Evolutionary conservation across 2,888 invertebrate genomes (phyloP).

Genomic region (Polydrusus cervinus): DNA sequence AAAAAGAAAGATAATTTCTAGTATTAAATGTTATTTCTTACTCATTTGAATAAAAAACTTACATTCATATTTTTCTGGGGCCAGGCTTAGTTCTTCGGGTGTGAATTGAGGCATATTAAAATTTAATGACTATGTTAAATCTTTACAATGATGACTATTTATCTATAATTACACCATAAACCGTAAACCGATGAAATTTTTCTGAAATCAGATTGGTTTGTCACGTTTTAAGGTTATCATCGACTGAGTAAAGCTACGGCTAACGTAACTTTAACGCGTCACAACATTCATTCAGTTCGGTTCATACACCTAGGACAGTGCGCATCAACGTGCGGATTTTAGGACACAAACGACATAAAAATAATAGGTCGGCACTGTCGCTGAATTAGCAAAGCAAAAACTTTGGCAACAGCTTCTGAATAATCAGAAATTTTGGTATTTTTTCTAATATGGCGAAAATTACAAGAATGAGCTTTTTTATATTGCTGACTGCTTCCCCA

Average conservation of each 20-base stretch:
- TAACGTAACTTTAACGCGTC: not conserved
- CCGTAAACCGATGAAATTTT: not conserved
- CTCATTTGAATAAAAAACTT: constrained; percentile 69
- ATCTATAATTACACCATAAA: constrained; percentile 14
- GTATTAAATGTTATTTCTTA: constrained; percentile 5
- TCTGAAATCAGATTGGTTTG: not conserved
- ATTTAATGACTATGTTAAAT: not conserved
- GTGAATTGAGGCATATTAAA: constrained; percentile 67
- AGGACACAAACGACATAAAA: too few relatives aligned
- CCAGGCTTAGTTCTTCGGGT: constrained; percentile 78
- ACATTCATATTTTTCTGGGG: constrained; percentile 88
- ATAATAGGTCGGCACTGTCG: too few relatives aligned
- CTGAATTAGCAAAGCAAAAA: too few relatives aligned
- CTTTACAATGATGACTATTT: too few relatives aligned
- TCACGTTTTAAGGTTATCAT: not conserved
- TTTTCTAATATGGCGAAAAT: too few relatives aligned
- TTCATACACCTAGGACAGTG: too few relatives aligned
- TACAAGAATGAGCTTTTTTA: too few relatives aligned
- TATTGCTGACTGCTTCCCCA: too few relatives aligned
- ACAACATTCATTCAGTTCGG: too few relatives aligned
- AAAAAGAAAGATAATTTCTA: constrained; percentile 44
- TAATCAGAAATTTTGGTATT: too few relatives aligned
- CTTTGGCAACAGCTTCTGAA: too few relatives aligned
- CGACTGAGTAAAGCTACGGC: not conserved
- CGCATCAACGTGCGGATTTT: too few relatives aligned